These are phyloP conservation scores for Cryptus armator DNA, from an alignment of 2,888 invertebrate species.

Conservation along the genomic window DNA sequence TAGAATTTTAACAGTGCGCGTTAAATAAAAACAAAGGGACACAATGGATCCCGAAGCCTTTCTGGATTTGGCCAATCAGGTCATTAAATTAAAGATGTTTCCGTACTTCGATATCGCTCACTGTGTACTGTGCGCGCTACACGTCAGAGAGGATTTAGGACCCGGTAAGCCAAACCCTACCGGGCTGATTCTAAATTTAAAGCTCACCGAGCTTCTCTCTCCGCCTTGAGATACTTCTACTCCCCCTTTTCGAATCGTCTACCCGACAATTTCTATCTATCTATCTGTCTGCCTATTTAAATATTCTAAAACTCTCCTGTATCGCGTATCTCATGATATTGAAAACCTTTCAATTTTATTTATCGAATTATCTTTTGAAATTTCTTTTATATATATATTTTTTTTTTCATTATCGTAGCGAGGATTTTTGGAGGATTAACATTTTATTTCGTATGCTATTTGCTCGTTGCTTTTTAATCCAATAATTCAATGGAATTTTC, in stretches of 20 bases:
- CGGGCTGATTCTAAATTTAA: slow-evolving; percentile 83
- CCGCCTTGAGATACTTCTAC: slow-evolving; percentile 73
- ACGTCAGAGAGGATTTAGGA: slow-evolving; percentile 97
- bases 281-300: slow-evolving; percentile 40
- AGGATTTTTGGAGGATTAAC: too few relatives aligned
- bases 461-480: neutral
- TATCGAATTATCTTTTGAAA: neutral
- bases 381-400: too few relatives aligned
- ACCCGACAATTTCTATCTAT: slow-evolving; percentile 43
- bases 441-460: neutral
- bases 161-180: slow-evolving; percentile 89
- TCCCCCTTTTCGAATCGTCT: slow-evolving; percentile 38
- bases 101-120: slow-evolving; percentile 99
- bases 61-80: slow-evolving; percentile 99
- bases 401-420: too few relatives aligned
- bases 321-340: neutral
- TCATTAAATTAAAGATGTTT: slow-evolving; percentile 99
- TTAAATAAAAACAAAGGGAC: slow-evolving; percentile 50
- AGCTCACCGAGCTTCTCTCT: slow-evolving; percentile 73
- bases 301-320: slow-evolving; percentile 4
- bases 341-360: neutral
- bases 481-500: neutral
- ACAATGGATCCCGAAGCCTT: slow-evolving; percentile 98
- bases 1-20: slow-evolving; percentile 16
- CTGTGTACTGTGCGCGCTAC: slow-evolving; percentile 96